A percentile compares a stretch with the other conserved stretches of the same genome.
Evolutionary conservation across 53 echinoderm and acorn worm genomes (phyloP).

Genomic region (Arbacia lixula): DNA sequence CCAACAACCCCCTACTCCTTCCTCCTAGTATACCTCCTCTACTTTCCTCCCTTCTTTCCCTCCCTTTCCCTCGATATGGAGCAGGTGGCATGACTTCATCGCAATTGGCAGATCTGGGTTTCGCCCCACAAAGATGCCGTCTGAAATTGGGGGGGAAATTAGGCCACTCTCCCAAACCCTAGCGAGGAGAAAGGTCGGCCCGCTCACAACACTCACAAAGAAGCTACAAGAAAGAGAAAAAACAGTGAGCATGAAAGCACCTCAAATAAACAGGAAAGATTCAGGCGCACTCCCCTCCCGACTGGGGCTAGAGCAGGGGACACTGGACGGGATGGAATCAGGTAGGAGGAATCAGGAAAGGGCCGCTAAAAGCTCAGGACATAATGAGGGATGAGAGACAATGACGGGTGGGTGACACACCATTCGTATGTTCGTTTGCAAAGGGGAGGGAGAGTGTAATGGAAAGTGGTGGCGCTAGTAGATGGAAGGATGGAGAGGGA

Average conservation of each 20-base stretch:
- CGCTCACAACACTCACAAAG: neutral
- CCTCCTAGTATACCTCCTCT: neutral
- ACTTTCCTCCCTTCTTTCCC: neutral
- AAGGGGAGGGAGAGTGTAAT: no score
- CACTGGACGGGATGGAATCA: no score
- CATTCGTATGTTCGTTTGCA: no score
- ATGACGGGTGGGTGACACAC: no score
- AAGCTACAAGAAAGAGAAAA: neutral
- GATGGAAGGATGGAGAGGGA: neutral
- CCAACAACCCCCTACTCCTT: neutral
- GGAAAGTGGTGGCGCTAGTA: no score
- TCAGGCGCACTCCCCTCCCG: no score
- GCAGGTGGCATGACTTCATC: conserved; percentile 43
- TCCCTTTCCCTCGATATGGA: conserved; percentile 9
- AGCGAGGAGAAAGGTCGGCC: neutral
- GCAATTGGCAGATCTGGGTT: conserved; percentile 50
- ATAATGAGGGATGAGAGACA: conserved; percentile 3
- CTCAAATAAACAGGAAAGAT: conserved; percentile 10
- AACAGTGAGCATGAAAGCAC: conserved; percentile 16
- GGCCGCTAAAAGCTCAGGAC: no score
- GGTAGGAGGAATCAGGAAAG: no score
- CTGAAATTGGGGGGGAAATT: conserved; percentile 10
- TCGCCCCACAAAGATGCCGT: conserved; percentile 19
- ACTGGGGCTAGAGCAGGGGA: no score
- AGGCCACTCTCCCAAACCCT: neutral